Conservation (phyloP, 1,140 invertebrate genomes). For the Drosophila subobscura region DNA sequence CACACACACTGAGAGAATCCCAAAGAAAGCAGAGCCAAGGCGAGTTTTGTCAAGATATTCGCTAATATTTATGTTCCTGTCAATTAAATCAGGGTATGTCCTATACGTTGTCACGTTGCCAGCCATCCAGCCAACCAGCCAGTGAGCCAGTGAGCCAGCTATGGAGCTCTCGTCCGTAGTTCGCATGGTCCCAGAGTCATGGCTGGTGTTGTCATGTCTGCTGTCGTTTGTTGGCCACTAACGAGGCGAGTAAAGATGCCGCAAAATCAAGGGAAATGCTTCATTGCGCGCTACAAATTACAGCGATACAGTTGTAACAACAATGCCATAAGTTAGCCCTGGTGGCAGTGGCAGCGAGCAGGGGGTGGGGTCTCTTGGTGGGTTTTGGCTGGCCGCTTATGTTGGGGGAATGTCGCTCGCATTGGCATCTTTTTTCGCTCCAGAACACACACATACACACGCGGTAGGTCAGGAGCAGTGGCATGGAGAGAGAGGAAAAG, state of each 20-base stretch:
- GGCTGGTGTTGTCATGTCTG: constrained; percentile 56
- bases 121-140: neutral
- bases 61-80: constrained; percentile 82
- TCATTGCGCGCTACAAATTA: constrained; percentile 82
- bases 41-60: constrained; percentile 73
- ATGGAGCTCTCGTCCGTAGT: neutral
- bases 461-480: neutral
- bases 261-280: constrained; percentile 82
- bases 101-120: constrained; percentile 48
- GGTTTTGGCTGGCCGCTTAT: constrained; percentile 4
- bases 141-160: neutral
- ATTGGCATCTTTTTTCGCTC: constrained; percentile 78
- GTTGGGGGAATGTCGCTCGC: constrained; percentile 40
- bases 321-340: constrained; percentile 46
- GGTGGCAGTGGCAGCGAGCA: neutral
- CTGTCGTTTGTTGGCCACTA: constrained; percentile 81
- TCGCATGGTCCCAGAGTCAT: constrained; percentile 9
- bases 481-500: neutral
- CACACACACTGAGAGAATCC: neutral
- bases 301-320: constrained; percentile 78
- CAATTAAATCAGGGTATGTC: constrained; percentile 81
- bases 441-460: constrained; percentile 65
- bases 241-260: constrained; percentile 81
- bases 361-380: neutral
- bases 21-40: constrained; percentile 23